These are phyloP conservation scores for Peromyscus maniculatus DNA, from an alignment of 2,113 vertebrate species.

Conservation along the genomic window DNA sequence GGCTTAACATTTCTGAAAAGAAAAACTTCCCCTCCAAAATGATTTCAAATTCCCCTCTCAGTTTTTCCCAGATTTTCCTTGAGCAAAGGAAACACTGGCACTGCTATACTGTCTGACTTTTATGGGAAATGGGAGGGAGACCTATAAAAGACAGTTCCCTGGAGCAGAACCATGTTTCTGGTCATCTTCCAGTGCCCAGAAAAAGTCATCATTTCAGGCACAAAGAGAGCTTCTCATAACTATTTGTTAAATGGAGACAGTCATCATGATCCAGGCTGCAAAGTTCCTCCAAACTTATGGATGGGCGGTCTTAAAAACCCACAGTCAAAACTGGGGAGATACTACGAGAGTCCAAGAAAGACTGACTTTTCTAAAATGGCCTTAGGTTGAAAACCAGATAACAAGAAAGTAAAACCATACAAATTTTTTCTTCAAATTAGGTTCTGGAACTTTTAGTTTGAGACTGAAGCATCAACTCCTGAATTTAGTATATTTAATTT, in stretches of 20 bases:
- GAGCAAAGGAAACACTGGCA: neutral
- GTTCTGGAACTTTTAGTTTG: neutral
- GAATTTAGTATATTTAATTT: conserved; percentile 44
- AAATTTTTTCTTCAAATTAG: neutral
- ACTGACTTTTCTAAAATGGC: neutral
- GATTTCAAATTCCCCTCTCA: conserved; percentile 5
- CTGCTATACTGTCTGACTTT: neutral
- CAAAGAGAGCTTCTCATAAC: neutral
- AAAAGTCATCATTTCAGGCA: neutral
- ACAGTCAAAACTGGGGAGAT: neutral
- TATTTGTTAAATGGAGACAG: conserved; percentile 39
- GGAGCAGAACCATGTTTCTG: neutral
- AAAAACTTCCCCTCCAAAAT: neutral
- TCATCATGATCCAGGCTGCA: neutral
- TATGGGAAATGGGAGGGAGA: neutral
- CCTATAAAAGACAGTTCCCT: neutral
- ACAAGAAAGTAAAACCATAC: neutral
- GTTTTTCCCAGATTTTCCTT: conserved; percentile 35
- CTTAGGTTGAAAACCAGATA: neutral
- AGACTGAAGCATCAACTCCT: neutral
- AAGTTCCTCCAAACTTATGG: neutral
- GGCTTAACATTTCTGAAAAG: neutral
- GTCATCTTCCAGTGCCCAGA: neutral
- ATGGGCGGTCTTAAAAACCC: conserved; percentile 27
- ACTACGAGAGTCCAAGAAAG: neutral